Evolutionary conservation across 1,140 invertebrate species (phyloP).

Genomic region (Caenorhabditis briggsae): DNA sequence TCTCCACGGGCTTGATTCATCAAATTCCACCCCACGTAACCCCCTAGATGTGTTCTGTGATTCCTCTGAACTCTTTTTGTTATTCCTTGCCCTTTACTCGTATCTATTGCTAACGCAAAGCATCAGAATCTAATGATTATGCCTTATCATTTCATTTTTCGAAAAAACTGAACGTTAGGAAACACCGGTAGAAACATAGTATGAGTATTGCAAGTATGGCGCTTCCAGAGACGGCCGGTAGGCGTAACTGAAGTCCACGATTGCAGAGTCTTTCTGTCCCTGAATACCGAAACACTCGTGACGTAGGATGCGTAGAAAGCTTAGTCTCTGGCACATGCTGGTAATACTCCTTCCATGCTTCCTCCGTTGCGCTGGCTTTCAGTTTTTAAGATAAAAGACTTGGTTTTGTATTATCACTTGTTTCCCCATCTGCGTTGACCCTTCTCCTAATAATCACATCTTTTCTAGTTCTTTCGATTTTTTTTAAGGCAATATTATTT

Average conservation of each 20-base stretch:
- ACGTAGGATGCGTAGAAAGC: constrained; percentile 16
- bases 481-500: not conserved
- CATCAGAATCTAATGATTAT: too few relatives aligned
- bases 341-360: not conserved
- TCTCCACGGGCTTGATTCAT: constrained; percentile 23
- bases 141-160: too few relatives aligned
- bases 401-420: too few relatives aligned
- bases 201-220: not conserved
- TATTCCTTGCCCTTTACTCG: too few relatives aligned
- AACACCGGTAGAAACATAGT: too few relatives aligned
- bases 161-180: too few relatives aligned
- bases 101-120: too few relatives aligned
- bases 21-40: constrained; percentile 28
- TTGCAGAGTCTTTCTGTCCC: not conserved
- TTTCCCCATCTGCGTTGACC: not conserved
- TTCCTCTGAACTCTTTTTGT: not conserved
- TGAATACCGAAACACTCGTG: not conserved
- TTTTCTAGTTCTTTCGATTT: not conserved
- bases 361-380: not conserved
- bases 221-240: not conserved
- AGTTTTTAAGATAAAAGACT: too few relatives aligned
- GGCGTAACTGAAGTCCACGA: not conserved
- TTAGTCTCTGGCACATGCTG: not conserved
- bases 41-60: constrained; percentile 33
- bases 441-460: not conserved